Base-by-base conservation (phyloP, 2,113 vertebrate species). In the Tretioscincus oriximinensis region DNA sequence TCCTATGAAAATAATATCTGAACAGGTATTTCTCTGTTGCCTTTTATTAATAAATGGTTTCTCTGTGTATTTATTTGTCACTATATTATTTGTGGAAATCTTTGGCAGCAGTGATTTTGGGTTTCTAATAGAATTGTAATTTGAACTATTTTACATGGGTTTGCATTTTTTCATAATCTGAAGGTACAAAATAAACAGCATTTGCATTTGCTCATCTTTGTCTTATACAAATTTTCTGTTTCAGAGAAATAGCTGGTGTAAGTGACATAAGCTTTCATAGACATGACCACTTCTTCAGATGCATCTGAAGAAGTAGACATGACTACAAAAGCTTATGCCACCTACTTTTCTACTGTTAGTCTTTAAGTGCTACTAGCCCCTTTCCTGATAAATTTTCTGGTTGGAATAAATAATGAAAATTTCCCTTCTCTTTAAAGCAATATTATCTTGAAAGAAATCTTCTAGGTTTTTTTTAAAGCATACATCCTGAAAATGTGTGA, bases 391-490 rank as follows among this genome's bases (percentile, higher is more conserved):
- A 64, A 8, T 21, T 61, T 72, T 66, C 22, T 78, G 41, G 21
- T 45, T 60, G 71, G 80, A 77, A 18, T 16, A 83, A 66, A 83
- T 61, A 73, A 73, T 67, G 49, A 68, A 10, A 61, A 26, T 65
- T 65, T 41, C 10, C 24, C 28, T 2, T 54, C 71, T 81, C 73
- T 41, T 81, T 35, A 20, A 60, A 0, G 26, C 60, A 4, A 8
- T 63, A 28, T 11, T 29, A 24, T 81, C 9, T 10, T 24, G 68
- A 63, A 63, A 73, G 65, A 68, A 77, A n/a, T 22, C 63, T 45
- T 24, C 16, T 18, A 58, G 4, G 2, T 2, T 51, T 6, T 51
- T 51, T 51, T 51, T 18, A 58, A 58, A 58, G 18, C 2, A 58
- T 18, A 14, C 54, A 58, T 18, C 54, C 24, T 7, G 78, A 75